These are phyloP conservation scores for Australoheros scitulus DNA, from an alignment of 2,113 vertebrate genomes.

Conservation along the genomic window DNA sequence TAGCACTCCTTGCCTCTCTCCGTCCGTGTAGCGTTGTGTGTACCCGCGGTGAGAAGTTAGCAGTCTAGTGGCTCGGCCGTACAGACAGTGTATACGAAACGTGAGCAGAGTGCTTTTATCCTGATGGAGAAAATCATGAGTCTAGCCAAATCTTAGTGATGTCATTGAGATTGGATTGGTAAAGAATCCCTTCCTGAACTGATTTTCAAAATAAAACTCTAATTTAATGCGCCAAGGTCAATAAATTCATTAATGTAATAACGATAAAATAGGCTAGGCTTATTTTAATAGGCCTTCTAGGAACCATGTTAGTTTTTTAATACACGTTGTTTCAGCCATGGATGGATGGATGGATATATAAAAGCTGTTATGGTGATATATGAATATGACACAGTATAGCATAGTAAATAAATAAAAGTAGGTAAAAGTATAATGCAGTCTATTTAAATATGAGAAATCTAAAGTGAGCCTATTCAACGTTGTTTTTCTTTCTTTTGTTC, in stretches of 20 bases:
- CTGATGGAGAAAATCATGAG: neutral
- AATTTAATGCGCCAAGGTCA: neutral
- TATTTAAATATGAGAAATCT: too few species aligned
- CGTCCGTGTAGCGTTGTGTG: too few species aligned
- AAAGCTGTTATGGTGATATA: too few species aligned
- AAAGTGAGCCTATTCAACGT: too few species aligned
- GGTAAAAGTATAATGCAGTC: too few species aligned
- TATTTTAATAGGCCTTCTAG: neutral
- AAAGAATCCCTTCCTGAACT: neutral
- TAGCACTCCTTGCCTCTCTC: neutral
- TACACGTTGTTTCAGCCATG: neutral
- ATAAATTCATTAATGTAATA: too few species aligned
- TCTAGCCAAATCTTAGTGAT: slow-evolving; percentile 29
- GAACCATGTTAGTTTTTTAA: neutral
- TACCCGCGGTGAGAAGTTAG: neutral
- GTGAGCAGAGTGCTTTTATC: slow-evolving; percentile 37
- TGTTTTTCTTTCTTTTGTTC: too few species aligned
- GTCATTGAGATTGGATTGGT: slow-evolving; percentile 28
- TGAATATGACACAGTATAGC: too few species aligned
- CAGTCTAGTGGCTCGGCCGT: neutral
- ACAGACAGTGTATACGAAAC: neutral
- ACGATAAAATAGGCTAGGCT: neutral
- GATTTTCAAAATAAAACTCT: slow-evolving; percentile 41
- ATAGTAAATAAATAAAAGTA: too few species aligned
- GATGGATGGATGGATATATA: too few species aligned